Evolutionary conservation across 2,113 vertebrate species (phyloP).

Genomic region (Leptocoma aspasia): DNA sequence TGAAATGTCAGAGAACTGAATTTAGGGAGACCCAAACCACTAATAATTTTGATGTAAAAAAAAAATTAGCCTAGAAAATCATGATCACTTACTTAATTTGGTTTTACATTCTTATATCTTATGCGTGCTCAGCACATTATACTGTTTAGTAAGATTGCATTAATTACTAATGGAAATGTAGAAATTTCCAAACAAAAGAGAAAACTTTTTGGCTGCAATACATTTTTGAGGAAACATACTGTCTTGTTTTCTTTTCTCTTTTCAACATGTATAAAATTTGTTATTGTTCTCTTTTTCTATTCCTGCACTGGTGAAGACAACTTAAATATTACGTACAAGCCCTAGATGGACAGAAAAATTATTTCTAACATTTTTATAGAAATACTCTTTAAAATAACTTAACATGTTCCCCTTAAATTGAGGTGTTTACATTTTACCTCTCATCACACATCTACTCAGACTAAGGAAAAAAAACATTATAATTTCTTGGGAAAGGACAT

Average conservation of each 20-base stretch:
- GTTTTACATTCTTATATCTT: neutral
- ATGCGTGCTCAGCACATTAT: neutral
- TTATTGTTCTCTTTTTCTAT: neutral
- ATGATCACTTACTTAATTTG: neutral
- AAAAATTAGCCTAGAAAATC: neutral
- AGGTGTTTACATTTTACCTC: neutral
- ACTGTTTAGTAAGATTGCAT: neutral
- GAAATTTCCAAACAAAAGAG: neutral
- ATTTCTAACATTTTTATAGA: neutral
- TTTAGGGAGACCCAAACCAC: neutral
- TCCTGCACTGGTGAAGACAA: neutral
- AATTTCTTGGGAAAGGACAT: neutral
- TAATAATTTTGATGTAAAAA: neutral
- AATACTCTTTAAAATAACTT: neutral
- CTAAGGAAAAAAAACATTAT: accelerated
- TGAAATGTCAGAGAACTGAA: neutral
- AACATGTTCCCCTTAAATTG: neutral
- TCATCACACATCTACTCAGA: neutral
- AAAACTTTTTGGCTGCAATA: neutral
- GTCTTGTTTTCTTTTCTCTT: neutral
- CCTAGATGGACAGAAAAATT: neutral
- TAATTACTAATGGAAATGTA: neutral
- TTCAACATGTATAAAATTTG: neutral
- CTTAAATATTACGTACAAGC: neutral
- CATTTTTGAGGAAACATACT: neutral